Conservation (phyloP, 2,888 invertebrate species). For the Tyria jacobaeae region DNA sequence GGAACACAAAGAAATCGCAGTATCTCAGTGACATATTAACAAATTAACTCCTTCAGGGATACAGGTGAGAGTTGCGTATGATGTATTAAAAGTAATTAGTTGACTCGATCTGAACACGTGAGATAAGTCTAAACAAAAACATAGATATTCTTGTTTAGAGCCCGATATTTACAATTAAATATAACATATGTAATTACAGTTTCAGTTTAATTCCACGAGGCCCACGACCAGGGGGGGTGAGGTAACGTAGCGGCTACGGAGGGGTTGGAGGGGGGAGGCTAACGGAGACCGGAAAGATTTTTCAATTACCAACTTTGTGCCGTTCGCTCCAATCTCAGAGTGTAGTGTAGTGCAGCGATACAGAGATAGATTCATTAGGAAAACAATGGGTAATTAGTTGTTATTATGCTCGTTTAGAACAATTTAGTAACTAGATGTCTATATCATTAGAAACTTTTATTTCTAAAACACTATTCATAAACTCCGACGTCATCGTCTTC, state of each 20-base stretch:
- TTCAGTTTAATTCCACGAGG: constrained; percentile 55
- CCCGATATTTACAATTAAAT: constrained; percentile 47
- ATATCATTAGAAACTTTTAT: too few relatives aligned
- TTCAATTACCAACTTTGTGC: constrained; percentile 85
- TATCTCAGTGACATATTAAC: too few relatives aligned
- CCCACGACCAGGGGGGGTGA: constrained; percentile 25
- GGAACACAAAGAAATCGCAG: too few relatives aligned
- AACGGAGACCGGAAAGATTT: constrained; percentile 73
- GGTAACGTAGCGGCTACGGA: constrained; percentile 29
- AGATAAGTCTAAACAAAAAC: not conserved
- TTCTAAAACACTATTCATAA: too few relatives aligned
- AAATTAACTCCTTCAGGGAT: too few relatives aligned
- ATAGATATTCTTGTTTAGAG: not conserved
- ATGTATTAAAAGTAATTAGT: too few relatives aligned
- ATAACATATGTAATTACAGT: constrained; percentile 59
- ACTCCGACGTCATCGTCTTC: too few relatives aligned
- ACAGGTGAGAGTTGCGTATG: too few relatives aligned
- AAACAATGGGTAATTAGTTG: constrained; percentile 2
- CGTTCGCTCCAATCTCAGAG: constrained; percentile 76
- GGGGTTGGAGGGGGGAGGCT: constrained; percentile 19
- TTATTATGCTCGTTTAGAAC: too few relatives aligned
- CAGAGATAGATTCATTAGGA: constrained; percentile 26
- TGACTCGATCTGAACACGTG: too few relatives aligned
- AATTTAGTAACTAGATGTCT: too few relatives aligned
- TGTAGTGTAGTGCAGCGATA: constrained; percentile 58